These are phyloP conservation scores for Coilia nasus DNA, from an alignment of 2,797 vertebrate genomes.

Conservation along the genomic window DNA sequence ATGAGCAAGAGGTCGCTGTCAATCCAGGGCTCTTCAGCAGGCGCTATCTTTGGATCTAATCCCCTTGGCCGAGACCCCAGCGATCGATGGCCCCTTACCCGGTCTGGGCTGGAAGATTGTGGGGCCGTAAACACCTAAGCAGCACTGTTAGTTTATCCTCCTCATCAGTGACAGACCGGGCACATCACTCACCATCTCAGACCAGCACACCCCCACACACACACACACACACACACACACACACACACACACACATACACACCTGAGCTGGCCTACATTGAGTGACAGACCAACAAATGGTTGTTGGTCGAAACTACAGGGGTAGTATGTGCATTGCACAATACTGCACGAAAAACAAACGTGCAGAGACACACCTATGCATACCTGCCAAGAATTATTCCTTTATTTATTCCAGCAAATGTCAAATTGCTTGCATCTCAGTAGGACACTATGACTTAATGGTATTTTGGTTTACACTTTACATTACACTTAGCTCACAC, in stretches of 20 bases:
- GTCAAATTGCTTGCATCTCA: not conserved
- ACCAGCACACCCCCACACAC: slow-evolving; percentile 47
- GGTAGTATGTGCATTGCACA: not conserved
- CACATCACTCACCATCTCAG: slow-evolving; percentile 57
- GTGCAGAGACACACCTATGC: not conserved
- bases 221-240: not conserved
- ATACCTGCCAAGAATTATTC: not conserved
- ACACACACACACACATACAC: too few relatives aligned
- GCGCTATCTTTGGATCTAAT: slow-evolving; percentile 57
- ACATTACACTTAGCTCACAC: too few relatives aligned
- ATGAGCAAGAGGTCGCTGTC: slow-evolving; percentile 56
- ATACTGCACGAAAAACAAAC: too few relatives aligned
- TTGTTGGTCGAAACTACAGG: not conserved
- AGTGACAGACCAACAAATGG: not conserved
- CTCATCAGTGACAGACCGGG: slow-evolving; percentile 46
- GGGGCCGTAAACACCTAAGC: slow-evolving; percentile 44
- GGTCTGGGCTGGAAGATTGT: slow-evolving; percentile 30
- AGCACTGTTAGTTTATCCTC: slow-evolving; percentile 48
- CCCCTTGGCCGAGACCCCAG: slow-evolving; percentile 34
- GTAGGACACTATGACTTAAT: not conserved
- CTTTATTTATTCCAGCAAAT: not conserved
- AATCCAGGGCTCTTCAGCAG: slow-evolving; percentile 53
- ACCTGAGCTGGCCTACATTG: not conserved
- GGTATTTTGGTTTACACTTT: too few relatives aligned
- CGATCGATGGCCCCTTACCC: slow-evolving; percentile 52